Base-by-base conservation (phyloP, 2,113 vertebrate genomes). In the Vulpes vulpes region DNA sequence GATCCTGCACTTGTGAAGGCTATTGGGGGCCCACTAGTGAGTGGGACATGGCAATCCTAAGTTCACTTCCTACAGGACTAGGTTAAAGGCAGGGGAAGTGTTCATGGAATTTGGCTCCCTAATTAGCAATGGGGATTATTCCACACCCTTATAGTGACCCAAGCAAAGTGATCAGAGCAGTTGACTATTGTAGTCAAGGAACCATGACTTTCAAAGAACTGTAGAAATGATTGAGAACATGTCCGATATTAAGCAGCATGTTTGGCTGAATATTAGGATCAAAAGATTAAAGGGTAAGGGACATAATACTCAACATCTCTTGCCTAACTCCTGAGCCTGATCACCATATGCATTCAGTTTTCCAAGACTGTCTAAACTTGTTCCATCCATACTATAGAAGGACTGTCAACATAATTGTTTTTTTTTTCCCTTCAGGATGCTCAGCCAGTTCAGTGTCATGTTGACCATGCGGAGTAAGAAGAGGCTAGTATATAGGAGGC, bases 401-500 rank as follows among this genome's bases (percentile, higher is more conserved):
- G 49, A 35, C 23, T 38, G 38, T 69, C 65, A 60, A n/a, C n/a
- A n/a, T n/a, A n/a, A 22, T 69, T 32, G 17, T 35, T 35, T 35
- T 69, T n/a, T 69, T 7, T n/a, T n/a, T 67, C 19, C 59, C 59
- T n/a, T 15, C 11, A 27, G 27, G 60, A 30, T 85, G 27, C 22
- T 35, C 69, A 59, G 69, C 20, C 9, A 83, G 43, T 17, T 85
- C 11, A 8, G 16, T 0, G 22, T 25, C 23, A 0, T 53, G 16
- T 14, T 35, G 55, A 23, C 20, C 8, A 3, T 17, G 14, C 64
- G 25, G 32, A 76, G 30, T 60, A 59, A 32, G 32, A n/a, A 17
- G 30, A 11, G 3, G 30, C 51, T 0, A 4, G 30, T 38, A 12
- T 3, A 3, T 7, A 11, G 10, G 4, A 30, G 5, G 11, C 22